A percentile compares a stretch with the other conserved stretches of the same genome.
Conservation (phyloP, 1,140 invertebrate species). For the Drosophila athabasca region DNA sequence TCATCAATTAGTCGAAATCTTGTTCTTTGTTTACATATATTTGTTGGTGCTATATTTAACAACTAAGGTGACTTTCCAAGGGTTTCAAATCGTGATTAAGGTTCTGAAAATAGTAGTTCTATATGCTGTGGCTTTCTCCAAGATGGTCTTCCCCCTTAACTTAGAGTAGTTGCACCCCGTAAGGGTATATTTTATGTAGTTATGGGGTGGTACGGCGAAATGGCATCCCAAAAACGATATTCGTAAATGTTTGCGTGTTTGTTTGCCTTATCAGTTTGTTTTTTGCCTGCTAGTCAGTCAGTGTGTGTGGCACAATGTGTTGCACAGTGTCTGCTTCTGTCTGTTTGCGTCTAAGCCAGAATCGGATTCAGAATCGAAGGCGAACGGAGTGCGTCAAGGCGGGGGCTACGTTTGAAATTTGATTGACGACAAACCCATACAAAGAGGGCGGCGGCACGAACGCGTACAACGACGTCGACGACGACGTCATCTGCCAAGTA, state of each 20-base stretch:
- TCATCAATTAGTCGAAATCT: no score
- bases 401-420: slow-evolving; percentile 47
- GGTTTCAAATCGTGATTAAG: no score
- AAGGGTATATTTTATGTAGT: background rate
- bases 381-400: slow-evolving; percentile 46
- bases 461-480: slow-evolving; percentile 1
- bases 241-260: slow-evolving; percentile 71
- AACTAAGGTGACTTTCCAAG: no score
- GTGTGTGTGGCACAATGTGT: background rate
- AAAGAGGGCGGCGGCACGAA: slow-evolving; percentile 28
- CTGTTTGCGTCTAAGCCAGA: slow-evolving; percentile 12
- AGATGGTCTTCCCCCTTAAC: no score
- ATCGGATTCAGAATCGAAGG: slow-evolving; percentile 23
- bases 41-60: no score
- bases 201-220: background rate
- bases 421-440: slow-evolving; percentile 53
- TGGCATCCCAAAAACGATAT: slow-evolving; percentile 56
- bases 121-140: no score
- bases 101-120: no score
- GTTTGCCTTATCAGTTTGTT: slow-evolving; percentile 71
- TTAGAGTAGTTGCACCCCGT: background rate
- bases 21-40: no score
- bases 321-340: slow-evolving; percentile 1
- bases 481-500: slow-evolving; percentile 75
- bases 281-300: slow-evolving; percentile 32